Evolutionary conservation across 2,888 invertebrate species (phyloP).

Genomic region (Druceiella hillmani): DNA sequence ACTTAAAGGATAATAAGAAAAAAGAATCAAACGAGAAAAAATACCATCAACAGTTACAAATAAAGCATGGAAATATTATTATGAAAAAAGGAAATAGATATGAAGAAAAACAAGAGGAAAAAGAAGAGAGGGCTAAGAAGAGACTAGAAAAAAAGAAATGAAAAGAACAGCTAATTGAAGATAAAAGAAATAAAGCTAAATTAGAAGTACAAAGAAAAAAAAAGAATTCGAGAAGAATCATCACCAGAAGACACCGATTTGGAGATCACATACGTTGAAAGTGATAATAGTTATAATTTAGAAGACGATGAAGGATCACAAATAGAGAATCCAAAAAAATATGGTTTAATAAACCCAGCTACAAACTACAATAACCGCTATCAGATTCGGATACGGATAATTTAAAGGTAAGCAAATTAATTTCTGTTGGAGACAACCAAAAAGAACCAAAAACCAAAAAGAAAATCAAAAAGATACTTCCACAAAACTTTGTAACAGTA

Average conservation of each 20-base stretch:
- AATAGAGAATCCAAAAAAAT: no score
- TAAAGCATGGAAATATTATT: constrained; percentile 11
- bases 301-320: no score
- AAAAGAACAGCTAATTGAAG: not conserved
- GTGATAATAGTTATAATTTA: constrained; percentile 1
- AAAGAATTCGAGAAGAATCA: not conserved
- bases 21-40: constrained; percentile 11
- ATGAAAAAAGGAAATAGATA: constrained; percentile 5
- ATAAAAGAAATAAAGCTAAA: constrained; percentile 1
- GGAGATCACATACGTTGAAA: constrained; percentile 1
- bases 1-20: constrained; percentile 10
- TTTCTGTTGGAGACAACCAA: no score
- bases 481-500: no score
- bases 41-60: constrained; percentile 14
- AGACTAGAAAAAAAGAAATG: constrained; percentile 4
- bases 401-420: no score
- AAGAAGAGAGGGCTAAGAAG: not conserved
- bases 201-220: no score
- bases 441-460: no score
- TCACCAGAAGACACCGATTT: not conserved
- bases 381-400: no score
- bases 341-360: no score
- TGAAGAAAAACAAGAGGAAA: constrained; percentile 4
- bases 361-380: no score
- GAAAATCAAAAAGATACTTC: no score